Conservation (phyloP, 2,888 invertebrate species). For the Malachius bipustulatus region DNA sequence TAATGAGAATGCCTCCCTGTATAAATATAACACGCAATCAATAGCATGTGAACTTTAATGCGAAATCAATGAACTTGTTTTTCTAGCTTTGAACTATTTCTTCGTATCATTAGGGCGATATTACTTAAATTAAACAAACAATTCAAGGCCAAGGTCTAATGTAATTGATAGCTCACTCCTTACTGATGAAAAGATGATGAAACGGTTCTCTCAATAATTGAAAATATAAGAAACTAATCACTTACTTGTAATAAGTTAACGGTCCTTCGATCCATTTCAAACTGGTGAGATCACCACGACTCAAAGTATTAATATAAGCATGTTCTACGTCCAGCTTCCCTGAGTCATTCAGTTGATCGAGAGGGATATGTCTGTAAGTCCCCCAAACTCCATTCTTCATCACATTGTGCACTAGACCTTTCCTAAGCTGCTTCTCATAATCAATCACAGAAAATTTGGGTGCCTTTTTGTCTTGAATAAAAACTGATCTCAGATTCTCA, state of each 20-base stretch:
- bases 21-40: too few relatives aligned
- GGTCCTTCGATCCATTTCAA: conserved; percentile 89
- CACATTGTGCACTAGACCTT: conserved; percentile 80
- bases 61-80: too few relatives aligned
- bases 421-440: conserved; percentile 51
- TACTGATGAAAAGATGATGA: too few relatives aligned
- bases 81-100: too few relatives aligned
- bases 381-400: conserved; percentile 77
- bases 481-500: conserved; percentile 57
- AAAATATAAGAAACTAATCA: conserved; percentile 19
- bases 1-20: too few relatives aligned
- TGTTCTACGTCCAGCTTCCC: conserved; percentile 61
- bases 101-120: too few relatives aligned
- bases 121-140: too few relatives aligned
- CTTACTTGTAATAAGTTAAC: conserved; percentile 47
- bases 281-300: conserved; percentile 87
- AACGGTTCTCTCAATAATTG: too few relatives aligned
- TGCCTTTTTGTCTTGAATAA: conserved; percentile 52
- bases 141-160: too few relatives aligned
- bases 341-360: conserved; percentile 40
- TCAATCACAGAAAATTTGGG: conserved; percentile 48
- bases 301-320: conserved; percentile 88
- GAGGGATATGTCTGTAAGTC: conserved; percentile 65
- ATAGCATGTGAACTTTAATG: too few relatives aligned
- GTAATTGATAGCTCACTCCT: too few relatives aligned